Percentiles rank a stretch among this genome's conserved stretches.
Conservation (phyloP, 2,113 vertebrate genomes). For the Seriola dumerili region DNA sequence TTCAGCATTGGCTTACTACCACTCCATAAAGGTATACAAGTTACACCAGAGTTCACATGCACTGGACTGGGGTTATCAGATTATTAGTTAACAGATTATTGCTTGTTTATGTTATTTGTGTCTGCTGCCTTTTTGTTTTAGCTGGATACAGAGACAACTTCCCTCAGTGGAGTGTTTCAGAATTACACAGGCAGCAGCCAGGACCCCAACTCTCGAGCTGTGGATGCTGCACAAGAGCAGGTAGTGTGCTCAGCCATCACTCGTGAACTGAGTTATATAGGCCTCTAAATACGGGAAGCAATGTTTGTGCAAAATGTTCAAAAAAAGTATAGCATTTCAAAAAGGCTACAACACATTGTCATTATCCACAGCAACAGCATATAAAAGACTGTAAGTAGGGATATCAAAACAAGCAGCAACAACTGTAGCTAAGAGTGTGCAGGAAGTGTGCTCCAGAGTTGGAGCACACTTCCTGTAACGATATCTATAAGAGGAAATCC, state of each 20-base stretch:
- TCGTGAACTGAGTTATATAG: background rate
- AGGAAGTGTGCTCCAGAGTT: too few relatives aligned
- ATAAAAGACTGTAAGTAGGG: too few relatives aligned
- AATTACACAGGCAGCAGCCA: conserved; percentile 70
- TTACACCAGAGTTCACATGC: background rate
- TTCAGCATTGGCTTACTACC: conserved; percentile 63
- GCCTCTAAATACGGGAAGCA: background rate
- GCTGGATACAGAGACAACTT: conserved; percentile 66
- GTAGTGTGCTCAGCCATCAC: conserved; percentile 40
- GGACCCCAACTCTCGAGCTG: conserved; percentile 54
- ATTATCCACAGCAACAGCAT: background rate
- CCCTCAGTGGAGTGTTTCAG: conserved; percentile 70
- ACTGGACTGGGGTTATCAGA: background rate
- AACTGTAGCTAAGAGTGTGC: too few relatives aligned
- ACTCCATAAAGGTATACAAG: conserved; percentile 56
- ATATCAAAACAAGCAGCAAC: too few relatives aligned
- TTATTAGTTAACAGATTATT: background rate
- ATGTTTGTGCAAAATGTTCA: background rate
- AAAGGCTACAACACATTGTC: background rate
- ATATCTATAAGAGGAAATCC: background rate
- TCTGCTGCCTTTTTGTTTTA: conserved; percentile 33
- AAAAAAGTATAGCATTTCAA: background rate
- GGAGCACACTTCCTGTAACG: background rate
- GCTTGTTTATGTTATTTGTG: background rate
- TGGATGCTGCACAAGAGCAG: conserved; percentile 64